These are phyloP conservation scores for Lepisosteus oculatus DNA, from an alignment of 2,113 vertebrate genomes.

Conservation along the genomic window DNA sequence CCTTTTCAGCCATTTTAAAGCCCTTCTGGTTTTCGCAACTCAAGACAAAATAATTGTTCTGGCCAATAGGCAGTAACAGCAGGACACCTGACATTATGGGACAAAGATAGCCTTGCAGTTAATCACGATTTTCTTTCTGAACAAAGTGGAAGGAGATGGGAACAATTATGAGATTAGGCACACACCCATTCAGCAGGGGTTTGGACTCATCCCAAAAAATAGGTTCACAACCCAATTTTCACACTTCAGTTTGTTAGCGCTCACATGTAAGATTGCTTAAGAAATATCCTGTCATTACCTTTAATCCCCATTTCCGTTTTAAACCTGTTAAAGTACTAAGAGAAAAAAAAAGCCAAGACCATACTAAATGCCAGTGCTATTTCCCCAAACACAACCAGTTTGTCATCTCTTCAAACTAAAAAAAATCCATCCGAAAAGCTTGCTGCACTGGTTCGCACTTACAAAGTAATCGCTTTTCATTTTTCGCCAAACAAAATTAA, in stretches of 20 bases:
- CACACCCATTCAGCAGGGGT: constrained; percentile 65
- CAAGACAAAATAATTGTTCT: constrained; percentile 13
- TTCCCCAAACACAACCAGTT: constrained; percentile 51
- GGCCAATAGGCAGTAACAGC: constrained; percentile 33
- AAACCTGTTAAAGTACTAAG: constrained; percentile 1
- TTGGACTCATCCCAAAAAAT: constrained; percentile 74
- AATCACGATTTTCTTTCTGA: constrained; percentile 75
- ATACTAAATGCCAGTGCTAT: constrained; percentile 48
- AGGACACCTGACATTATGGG: constrained; percentile 65
- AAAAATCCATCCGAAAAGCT: constrained; percentile 13
- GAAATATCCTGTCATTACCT: constrained; percentile 62
- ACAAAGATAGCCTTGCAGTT: constrained; percentile 69
- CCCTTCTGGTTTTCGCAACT: constrained; percentile 31
- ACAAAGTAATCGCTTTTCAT: no score
- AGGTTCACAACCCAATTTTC: constrained; percentile 69
- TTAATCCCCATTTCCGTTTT: constrained; percentile 66
- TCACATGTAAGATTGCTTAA: constrained; percentile 57
- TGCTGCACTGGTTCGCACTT: no score
- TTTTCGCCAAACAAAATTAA: no score
- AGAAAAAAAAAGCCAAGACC: constrained; percentile 54
- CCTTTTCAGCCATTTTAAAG: constrained; percentile 33
- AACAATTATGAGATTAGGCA: constrained; percentile 85
- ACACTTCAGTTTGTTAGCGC: constrained; percentile 61
- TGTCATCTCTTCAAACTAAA: constrained; percentile 41
- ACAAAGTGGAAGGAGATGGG: constrained; percentile 74